Evolutionary conservation across 2,113 vertebrate species (phyloP).

Genomic region (Falcunculus frontatus): DNA sequence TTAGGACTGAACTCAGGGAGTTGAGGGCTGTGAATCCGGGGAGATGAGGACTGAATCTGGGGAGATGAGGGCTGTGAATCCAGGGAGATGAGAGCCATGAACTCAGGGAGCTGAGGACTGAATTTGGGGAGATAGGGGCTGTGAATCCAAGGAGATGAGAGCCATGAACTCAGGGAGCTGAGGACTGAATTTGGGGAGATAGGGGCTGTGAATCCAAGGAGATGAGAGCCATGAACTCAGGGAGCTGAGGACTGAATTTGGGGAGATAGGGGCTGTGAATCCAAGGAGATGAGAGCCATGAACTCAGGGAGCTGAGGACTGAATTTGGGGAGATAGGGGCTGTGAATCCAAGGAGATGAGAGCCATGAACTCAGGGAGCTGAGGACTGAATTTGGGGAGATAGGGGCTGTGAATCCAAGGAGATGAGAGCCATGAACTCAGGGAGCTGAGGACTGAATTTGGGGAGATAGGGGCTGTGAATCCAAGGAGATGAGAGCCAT

Average conservation of each 20-base stretch:
- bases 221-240: too few relatives aligned
- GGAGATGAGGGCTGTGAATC: too few relatives aligned
- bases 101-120: too few relatives aligned
- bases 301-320: neutral
- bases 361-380: neutral
- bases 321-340: neutral
- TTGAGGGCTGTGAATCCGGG: neutral
- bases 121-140: neutral
- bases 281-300: too few relatives aligned
- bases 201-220: too few relatives aligned
- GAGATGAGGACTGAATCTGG: too few relatives aligned
- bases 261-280: too few relatives aligned
- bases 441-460: too few relatives aligned
- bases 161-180: neutral
- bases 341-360: neutral
- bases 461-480: too few relatives aligned
- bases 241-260: neutral
- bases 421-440: too few relatives aligned
- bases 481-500: too few relatives aligned
- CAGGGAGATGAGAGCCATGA: neutral
- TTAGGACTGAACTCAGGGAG: neutral
- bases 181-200: neutral
- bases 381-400: neutral
- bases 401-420: too few relatives aligned
- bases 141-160: neutral